Evolutionary conservation across 2,888 invertebrate species (phyloP).

Genomic region (Eupithecia subumbrata): DNA sequence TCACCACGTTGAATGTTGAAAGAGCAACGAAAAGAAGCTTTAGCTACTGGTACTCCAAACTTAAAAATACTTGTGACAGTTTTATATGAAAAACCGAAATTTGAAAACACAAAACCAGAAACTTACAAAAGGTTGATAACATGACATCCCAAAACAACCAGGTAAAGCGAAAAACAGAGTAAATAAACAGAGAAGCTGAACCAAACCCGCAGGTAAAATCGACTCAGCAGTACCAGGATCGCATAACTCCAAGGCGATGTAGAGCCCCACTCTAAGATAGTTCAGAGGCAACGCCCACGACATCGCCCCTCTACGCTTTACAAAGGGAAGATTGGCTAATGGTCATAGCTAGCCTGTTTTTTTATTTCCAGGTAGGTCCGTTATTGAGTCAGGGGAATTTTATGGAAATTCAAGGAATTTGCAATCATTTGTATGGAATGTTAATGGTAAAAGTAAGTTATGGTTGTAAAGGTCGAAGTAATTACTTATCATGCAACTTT

Average conservation of each 20-base stretch:
- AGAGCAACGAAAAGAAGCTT: neutral
- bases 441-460: neutral
- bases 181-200: slow-evolving; percentile 19
- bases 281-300: slow-evolving; percentile 62
- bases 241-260: slow-evolving; percentile 53
- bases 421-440: slow-evolving; percentile 2
- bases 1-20: neutral
- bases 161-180: neutral
- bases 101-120: neutral
- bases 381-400: slow-evolving; percentile 23
- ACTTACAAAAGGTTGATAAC: neutral
- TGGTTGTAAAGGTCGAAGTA: neutral
- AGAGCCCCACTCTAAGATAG: slow-evolving; percentile 34
- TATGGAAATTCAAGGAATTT: neutral
- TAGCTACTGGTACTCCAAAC: neutral
- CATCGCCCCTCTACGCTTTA: slow-evolving; percentile 57
- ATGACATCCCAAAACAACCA: neutral
- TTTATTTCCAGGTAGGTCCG: slow-evolving; percentile 31
- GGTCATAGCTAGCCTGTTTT: slow-evolving; percentile 40
- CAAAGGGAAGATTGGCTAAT: slow-evolving; percentile 45
- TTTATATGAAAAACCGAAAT: neutral
- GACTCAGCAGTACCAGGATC: slow-evolving; percentile 67
- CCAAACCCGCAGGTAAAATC: slow-evolving; percentile 58
- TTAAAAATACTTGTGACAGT: neutral
- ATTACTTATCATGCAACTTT: slow-evolving; percentile 2